Conservation (phyloP, 2,113 vertebrate genomes). For the Istiophorus platypterus region DNA sequence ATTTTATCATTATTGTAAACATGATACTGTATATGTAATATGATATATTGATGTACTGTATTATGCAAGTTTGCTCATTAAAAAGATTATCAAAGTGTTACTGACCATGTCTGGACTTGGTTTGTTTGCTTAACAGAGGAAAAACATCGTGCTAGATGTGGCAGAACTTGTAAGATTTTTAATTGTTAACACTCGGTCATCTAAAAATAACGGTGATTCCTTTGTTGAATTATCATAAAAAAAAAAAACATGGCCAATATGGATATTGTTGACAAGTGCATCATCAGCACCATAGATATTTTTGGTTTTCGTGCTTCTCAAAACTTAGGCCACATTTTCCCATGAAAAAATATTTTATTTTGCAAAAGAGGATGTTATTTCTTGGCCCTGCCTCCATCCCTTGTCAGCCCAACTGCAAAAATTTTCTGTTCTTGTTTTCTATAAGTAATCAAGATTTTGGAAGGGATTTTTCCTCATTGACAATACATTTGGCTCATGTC, state of each 20-base stretch:
- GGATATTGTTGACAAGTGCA: neutral
- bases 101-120: neutral
- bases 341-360: conserved; percentile 16
- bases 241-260: neutral
- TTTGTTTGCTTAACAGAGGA: neutral
- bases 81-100: conserved; percentile 52
- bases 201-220: too few species aligned
- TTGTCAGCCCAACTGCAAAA: neutral
- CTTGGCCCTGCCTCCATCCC: too few species aligned
- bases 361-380: neutral
- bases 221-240: neutral
- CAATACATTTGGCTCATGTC: too few species aligned
- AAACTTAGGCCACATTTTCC: neutral
- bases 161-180: too few species aligned
- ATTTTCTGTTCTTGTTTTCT: neutral
- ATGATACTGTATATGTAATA: conserved; percentile 64
- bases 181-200: too few species aligned
- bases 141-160: neutral
- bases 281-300: neutral
- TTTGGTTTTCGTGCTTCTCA: neutral
- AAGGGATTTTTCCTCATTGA: neutral
- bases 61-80: conserved; percentile 77
- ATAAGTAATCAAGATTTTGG: neutral
- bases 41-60: conserved; percentile 70
- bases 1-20: conserved; percentile 65